Evolutionary conservation across 2,797 vertebrate species (phyloP), one percentile per base, ranked within the genome.

Genomic region (Phataginus tetradactyla): DNA sequence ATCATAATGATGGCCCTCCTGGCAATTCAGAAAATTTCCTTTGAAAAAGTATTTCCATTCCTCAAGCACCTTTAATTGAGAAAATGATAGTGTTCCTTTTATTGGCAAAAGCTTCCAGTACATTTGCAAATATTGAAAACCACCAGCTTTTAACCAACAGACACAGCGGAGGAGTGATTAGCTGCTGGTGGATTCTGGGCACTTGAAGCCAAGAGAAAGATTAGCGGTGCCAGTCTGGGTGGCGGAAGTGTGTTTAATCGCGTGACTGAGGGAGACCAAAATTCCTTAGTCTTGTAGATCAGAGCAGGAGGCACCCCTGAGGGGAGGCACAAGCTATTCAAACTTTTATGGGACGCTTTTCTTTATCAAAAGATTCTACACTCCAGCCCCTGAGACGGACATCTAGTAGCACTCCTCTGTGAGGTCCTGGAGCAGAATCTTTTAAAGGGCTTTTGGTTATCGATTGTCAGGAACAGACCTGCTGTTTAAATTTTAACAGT

Each of bases 401-500:
- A 77, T 21, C 94, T 86, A 72, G 51, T 25, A 61, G 64, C 2
- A 1, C 55, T 72, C 78, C 0, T 91, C 80, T 72, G 20, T 37
- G 80, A 34, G 86, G 32, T 86, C 91, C 81, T 1, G 53, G 59
- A 92, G 68, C 91, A 61, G 18, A n/a, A 15, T 51, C 93, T 97
- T 97, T 97, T 11, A 32, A 91, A 96, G 83, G 85, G 45, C 71
- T 95, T 98, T 92, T 75, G 77, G 87, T 96, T 95, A 94, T 95
- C 97, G 97, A 97, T 94, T 90, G 95, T 97, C 63, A 21, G 91
- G 90, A 97, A 85, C 94, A 95, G 88, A 29, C 49, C 83, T 95
- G 83, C 90, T 92, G 90, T 98, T 98, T 98, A 98, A 96, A 97
- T 98, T 98, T 98, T 97, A 92, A 97, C 97, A 93, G 83, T 96